Conservation (phyloP, 2,888 invertebrate species). For the Sarcophaga carnaria region DNA sequence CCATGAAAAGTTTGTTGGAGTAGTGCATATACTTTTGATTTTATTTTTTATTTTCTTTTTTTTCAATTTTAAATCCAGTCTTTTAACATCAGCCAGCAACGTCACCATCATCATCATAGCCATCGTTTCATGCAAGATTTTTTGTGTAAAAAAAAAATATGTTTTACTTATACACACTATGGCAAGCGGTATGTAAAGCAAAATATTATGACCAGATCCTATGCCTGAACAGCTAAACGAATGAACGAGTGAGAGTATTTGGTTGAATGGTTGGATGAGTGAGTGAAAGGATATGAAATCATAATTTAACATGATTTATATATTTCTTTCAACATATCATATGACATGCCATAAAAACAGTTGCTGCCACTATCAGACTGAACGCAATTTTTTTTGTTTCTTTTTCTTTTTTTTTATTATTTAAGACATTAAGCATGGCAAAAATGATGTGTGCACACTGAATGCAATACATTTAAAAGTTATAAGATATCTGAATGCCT, state of each 20-base stretch:
- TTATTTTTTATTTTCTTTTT: neutral
- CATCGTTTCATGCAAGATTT: neutral
- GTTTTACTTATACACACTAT: neutral
- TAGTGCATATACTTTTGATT: neutral
- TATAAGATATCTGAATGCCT: neutral
- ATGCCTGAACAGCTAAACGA: neutral
- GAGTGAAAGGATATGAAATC: conserved; percentile 11
- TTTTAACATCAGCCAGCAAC: neutral
- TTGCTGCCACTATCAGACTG: conserved; percentile 6
- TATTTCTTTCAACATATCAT: conserved; percentile 12
- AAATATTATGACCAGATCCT: conserved; percentile 1
- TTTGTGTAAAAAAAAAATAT: neutral
- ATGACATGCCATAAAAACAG: conserved; percentile 17
- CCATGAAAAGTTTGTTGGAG: neutral
- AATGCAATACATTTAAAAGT: neutral
- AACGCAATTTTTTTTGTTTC: conserved; percentile 2
- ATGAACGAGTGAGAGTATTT: conserved; percentile 3
- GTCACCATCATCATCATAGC: neutral
- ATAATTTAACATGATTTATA: conserved; percentile 26
- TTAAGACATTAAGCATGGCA: neutral
- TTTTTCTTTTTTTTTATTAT: neutral
- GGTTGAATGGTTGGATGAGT: neutral
- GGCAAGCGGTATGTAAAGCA: neutral
- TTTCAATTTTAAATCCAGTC: neutral
- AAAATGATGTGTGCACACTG: neutral